These are phyloP conservation scores for Ctena decussata DNA, from an alignment of 2,888 invertebrate genomes.

Conservation along the genomic window DNA sequence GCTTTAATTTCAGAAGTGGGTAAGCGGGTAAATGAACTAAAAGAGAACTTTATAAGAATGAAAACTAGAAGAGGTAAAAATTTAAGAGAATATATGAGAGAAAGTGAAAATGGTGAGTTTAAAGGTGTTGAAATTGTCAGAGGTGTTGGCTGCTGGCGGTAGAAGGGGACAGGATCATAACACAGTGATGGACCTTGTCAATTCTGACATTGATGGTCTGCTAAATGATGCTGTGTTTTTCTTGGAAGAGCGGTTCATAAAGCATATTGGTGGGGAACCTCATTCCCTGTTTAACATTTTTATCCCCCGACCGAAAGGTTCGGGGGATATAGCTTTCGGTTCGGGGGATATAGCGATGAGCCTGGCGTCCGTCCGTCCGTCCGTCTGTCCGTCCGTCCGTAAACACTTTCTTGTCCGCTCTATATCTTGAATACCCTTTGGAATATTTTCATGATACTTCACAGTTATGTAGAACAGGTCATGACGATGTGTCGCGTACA, in stretches of 20 bases:
- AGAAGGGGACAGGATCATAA: neutral
- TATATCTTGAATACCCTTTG: too few species aligned
- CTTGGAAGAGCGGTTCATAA: constrained; percentile 30
- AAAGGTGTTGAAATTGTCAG: neutral
- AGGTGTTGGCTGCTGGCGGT: neutral
- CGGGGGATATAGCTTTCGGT: too few species aligned
- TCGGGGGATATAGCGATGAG: too few species aligned
- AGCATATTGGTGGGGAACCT: constrained; percentile 30
- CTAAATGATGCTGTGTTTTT: constrained; percentile 19
- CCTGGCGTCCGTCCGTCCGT: too few species aligned
- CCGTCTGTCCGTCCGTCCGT: too few species aligned
- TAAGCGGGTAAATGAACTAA: neutral
- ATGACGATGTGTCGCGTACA: too few species aligned
- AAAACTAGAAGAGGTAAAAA: constrained; percentile 26
- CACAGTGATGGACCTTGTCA: neutral
- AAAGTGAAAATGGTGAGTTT: constrained; percentile 1
- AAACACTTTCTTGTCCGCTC: too few species aligned
- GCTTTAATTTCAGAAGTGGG: constrained; percentile 13
- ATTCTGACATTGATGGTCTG: constrained; percentile 9
- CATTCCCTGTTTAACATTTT: constrained; percentile 13
- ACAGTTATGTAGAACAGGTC: too few species aligned
- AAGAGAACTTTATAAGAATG: constrained; percentile 12
- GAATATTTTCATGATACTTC: too few species aligned
- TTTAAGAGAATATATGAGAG: neutral
- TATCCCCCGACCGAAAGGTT: too few species aligned